phyloP scores from a whole-genome alignment of 1,140 invertebrate species.

The Pogonognathellus flavescens region DNA sequence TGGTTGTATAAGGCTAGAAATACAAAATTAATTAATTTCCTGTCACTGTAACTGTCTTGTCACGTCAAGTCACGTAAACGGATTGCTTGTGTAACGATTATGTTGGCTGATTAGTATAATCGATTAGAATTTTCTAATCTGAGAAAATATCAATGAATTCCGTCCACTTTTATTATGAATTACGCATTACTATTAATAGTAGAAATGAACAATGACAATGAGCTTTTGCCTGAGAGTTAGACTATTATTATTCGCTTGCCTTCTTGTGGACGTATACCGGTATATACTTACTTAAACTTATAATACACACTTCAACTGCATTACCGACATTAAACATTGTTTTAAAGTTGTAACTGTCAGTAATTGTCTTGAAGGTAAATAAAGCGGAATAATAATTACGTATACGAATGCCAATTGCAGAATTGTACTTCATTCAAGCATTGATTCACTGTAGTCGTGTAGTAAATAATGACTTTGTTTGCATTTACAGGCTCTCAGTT shows the following conservation, averaged over 20 bases:
- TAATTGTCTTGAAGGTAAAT: background rate
- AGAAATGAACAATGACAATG: background rate
- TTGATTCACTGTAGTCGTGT: background rate
- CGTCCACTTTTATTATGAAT: background rate
- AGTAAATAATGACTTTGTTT: slow-evolving; percentile 32
- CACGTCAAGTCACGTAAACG: background rate
- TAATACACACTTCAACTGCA: background rate
- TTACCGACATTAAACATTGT: slow-evolving; percentile 5
- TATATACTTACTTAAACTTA: background rate
- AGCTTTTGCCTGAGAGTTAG: background rate
- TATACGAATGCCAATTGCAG: background rate
- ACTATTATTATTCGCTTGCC: background rate
- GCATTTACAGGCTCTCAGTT: background rate
- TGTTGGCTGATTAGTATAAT: slow-evolving; percentile 4
- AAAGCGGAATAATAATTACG: background rate
- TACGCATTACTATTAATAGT: background rate
- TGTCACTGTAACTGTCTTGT: slow-evolving; percentile 24
- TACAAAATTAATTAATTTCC: slow-evolving; percentile 44
- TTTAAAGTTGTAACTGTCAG: slow-evolving; percentile 9
- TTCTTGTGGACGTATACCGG: background rate
- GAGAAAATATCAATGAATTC: slow-evolving; percentile 16
- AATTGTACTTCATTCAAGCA: background rate
- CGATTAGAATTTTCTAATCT: slow-evolving; percentile 43
- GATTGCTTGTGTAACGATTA: slow-evolving; percentile 10
- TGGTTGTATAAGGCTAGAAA: background rate